Base-by-base conservation (phyloP, 2,888 invertebrate species). In the Plutella xylostella region DNA sequence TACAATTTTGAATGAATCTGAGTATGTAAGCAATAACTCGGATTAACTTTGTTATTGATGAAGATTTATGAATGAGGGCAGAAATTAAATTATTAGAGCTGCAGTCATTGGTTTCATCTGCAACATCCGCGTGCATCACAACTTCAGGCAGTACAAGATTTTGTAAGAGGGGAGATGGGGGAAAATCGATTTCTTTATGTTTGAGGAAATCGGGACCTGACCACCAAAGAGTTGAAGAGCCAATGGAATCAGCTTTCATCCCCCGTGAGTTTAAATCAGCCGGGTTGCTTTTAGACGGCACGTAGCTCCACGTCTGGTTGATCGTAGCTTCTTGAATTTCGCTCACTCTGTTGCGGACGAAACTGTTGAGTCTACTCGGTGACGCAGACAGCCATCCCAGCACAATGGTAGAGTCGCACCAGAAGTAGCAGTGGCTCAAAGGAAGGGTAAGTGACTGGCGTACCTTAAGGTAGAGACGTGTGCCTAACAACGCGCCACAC, bases 281-380 rank as follows among this genome's bases (percentile, higher is more conserved):
- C 14, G 45, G 45, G 39, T 45, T 45, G 6, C 39, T 17, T 6
- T 19, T 30, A 1, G 39, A 18, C 11, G 39, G 30, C 19, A 45
- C 38, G 20, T 45, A 28, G 12, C 33, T 12, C 45, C 45, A 45
- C 5, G 5, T 30, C 12, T 45, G 7, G 15, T 30, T 31, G 4
- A 4, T 11, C 12, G 45, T 45, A 2, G 20, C 7, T 6, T 51
- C 43, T 18, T 52, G 47, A 9, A 56, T 52, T 39, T 50, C 49
- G 3, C n/a, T 19, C 0, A 54, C 50, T 12, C 56, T 43, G 38
- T 56, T 51, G 1, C 45, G 15, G 2, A 55, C 55, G 43, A 54
- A 56, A 1, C 49, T 42, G 42, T 55, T 51, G 4, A 54, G 25
- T 17, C 30, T 35, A 6, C 11, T 41, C 2, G 37, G 42, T 2